phyloP scores from a whole-genome alignment of 2,888 invertebrate genomes.

The Brachypterus glaber region DNA sequence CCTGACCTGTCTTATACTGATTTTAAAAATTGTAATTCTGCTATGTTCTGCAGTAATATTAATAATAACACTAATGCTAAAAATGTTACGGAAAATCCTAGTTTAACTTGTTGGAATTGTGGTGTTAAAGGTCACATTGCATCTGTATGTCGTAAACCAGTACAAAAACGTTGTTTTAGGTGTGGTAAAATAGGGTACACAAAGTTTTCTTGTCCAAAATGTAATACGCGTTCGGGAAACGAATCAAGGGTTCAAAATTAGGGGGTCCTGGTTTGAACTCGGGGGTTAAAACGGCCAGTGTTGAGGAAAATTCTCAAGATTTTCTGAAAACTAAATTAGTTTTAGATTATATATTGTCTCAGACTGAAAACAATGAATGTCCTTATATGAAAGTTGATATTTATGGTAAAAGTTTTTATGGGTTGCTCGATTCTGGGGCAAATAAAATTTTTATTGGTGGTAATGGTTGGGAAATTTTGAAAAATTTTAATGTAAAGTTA shows the following conservation, averaged over 20 bases:
- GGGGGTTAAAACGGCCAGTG: too few species aligned
- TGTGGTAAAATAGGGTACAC: conserved; percentile 4
- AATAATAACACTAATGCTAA: too few species aligned
- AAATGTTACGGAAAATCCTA: too few species aligned
- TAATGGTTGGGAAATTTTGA: conserved; percentile 7
- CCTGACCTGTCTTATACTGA: conserved; percentile 4
- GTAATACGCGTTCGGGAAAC: background rate
- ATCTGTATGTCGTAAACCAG: background rate
- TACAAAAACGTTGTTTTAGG: conserved; percentile 3
- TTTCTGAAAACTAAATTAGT: conserved; percentile 2
- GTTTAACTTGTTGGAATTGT: too few species aligned
- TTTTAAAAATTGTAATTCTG: conserved; percentile 1
- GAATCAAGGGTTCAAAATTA: too few species aligned
- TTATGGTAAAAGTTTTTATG: conserved; percentile 7
- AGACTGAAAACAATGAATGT: conserved; percentile 8
- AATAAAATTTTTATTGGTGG: conserved; percentile 10
- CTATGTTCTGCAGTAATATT: too few species aligned
- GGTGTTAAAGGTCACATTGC: too few species aligned
- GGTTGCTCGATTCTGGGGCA: conserved; percentile 10
- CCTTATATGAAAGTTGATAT: conserved; percentile 8
- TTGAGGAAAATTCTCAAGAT: background rate
- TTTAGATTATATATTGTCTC: conserved; percentile 7
- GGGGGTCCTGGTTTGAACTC: too few species aligned
- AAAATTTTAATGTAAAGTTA: conserved; percentile 2
- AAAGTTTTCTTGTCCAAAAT: conserved; percentile 2